Evolutionary conservation across 2,797 vertebrate genomes (phyloP).

Genomic region (Sparidentex hasta): DNA sequence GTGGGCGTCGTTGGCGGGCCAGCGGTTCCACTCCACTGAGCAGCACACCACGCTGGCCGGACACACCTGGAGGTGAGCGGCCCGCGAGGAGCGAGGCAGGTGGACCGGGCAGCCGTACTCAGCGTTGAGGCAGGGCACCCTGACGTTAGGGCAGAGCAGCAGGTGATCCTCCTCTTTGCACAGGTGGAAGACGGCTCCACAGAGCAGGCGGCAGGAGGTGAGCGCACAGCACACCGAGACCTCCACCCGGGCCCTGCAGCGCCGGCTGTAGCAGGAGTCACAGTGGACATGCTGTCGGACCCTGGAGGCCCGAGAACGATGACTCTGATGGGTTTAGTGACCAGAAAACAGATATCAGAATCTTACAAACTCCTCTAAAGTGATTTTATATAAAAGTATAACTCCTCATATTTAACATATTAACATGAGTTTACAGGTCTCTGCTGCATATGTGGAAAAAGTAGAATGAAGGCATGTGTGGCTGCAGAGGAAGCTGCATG

Average conservation of each 20-base stretch:
- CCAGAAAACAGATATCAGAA: background rate
- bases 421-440: too few relatives aligned
- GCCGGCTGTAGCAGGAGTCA: conserved; percentile 89
- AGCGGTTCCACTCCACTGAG: conserved; percentile 98
- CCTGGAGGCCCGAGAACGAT: conserved; percentile 49
- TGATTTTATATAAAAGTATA: too few relatives aligned
- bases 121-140: conserved; percentile 93
- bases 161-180: conserved; percentile 96
- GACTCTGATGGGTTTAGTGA: conserved; percentile 48
- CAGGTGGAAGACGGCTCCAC: conserved; percentile 93
- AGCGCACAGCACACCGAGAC: conserved; percentile 89
- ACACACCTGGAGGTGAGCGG: conserved; percentile 91
- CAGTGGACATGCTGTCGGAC: conserved; percentile 90
- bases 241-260: conserved; percentile 85
- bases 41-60: conserved; percentile 95
- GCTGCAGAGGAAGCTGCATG: too few relatives aligned
- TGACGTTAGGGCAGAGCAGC: conserved; percentile 92
- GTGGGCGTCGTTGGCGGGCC: conserved; percentile 90
- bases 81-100: conserved; percentile 90
- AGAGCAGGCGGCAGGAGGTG: conserved; percentile 91
- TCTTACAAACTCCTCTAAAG: too few relatives aligned
- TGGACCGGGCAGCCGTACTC: conserved; percentile 91
- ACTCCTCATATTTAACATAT: too few relatives aligned
- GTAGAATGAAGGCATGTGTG: too few relatives aligned
- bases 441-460: too few relatives aligned